Base-by-base conservation (phyloP, 2,888 invertebrate species). In the Ophion slaviceki region DNA sequence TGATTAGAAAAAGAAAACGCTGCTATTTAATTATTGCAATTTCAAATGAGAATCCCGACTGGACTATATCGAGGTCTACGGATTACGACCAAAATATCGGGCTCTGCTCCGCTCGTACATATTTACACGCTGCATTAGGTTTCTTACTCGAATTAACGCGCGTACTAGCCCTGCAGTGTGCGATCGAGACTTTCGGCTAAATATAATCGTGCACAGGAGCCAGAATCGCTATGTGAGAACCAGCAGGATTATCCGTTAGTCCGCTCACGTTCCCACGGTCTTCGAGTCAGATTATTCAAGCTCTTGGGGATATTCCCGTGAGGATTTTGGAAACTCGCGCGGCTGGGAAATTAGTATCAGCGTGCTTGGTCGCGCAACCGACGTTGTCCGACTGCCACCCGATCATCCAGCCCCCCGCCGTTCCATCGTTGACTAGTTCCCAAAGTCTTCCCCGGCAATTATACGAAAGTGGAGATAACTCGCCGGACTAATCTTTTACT, bases 261-360 rank as follows among this genome's bases (percentile, higher is more conserved):
- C 87, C 83, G 86, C 85, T 86, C 87, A 87, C 87, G 87, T 87
- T 87, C 86, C 84, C 88, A 86, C 85, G 87, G 83, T 86, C 79
- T 83, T 84, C 86, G 59, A 81, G 67, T 79, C 78, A 81, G 84
- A 86, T 86, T 84, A 86, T 81, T 78, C 86, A 70, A 81, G 75
- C 71, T 78, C 81, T 78, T 81, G 81, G 53, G 14, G 84, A 86
- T 84, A 84, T 79, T 84, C 84, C 86, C 83, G 74, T 81, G 86
- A 86, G 83, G 84, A 86, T 86, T 86, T 84, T 86, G 83, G 80
- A 83, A 86, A 81, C 83, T 80, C 80, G 86, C 80, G 76, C 74
- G 59, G 64, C 70, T 77, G 68, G 77, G 75, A 86, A 86, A 86
- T 86, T 86, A 83, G 86, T 86, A 83, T 83, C 86, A 86, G 83